Conservation (phyloP, 2,797 vertebrate species). For the Centropyge bicolor region DNA sequence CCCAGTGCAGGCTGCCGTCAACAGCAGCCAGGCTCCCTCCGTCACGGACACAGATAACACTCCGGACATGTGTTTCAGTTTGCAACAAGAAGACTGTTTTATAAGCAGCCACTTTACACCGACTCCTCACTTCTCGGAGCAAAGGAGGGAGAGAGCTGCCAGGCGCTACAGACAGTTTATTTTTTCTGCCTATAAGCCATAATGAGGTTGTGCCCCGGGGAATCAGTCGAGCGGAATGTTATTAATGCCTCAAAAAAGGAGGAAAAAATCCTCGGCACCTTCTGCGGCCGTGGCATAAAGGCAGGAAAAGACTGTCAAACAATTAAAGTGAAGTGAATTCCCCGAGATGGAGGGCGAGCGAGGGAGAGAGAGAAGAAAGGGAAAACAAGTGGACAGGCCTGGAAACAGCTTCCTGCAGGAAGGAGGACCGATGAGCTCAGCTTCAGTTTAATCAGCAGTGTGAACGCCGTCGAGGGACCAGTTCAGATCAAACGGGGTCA, state of each 20-base stretch:
- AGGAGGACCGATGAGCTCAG: constrained; percentile 63
- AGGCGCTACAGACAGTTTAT: constrained; percentile 75
- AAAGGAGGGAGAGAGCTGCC: constrained; percentile 61
- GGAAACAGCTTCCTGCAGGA: constrained; percentile 71
- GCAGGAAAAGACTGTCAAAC: constrained; percentile 90
- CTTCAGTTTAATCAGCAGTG: constrained; percentile 42
- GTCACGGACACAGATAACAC: constrained; percentile 59
- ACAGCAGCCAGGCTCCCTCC: constrained; percentile 56
- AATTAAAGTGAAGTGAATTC: constrained; percentile 89
- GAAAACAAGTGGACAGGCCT: constrained; percentile 69
- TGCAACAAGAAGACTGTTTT: constrained; percentile 60
- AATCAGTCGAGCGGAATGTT: constrained; percentile 85
- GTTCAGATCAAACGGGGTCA: constrained; percentile 49
- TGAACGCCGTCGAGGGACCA: constrained; percentile 28
- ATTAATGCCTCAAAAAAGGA: constrained; percentile 85
- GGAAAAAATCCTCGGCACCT: constrained; percentile 80
- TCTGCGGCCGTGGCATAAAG: constrained; percentile 80
- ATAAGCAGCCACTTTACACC: constrained; percentile 64
- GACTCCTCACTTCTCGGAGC: constrained; percentile 65
- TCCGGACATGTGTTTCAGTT: constrained; percentile 70
- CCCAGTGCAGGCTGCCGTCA: constrained; percentile 67
- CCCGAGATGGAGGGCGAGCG: constrained; percentile 75
- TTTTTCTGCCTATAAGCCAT: constrained; percentile 82
- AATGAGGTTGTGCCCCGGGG: constrained; percentile 88
- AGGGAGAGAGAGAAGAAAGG: background rate